Evolutionary conservation across 2,888 invertebrate genomes (phyloP), one percentile per base, ranked within the genome.

Genomic region (Diarsia rubi): DNA sequence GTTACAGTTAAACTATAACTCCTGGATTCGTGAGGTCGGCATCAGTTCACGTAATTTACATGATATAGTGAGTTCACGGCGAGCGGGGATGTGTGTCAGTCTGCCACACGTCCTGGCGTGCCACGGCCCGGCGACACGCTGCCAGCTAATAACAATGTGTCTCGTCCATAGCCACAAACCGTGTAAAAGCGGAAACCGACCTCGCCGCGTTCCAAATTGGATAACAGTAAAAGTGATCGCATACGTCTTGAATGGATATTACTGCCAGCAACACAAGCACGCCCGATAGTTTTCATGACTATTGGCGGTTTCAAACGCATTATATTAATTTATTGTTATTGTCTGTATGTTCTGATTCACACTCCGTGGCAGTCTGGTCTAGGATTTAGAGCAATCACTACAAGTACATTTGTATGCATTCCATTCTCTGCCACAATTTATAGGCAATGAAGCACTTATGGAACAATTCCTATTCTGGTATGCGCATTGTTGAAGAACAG

Each of bases 191-290:
- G 95, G 95, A 96, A 95, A 95, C 94, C 93, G 91, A 94, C 91
- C 91, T 92, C 91, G 91, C 91, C 91, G 93, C 93, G 95, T 93
- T 95, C 95, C 90, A 95, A 96, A 96, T 96, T 95, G 95, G 94
- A 95, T 96, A 96, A 95, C 95, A 96, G 96, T 96, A 96, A 95
- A 95, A 95, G 94, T 95, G 95, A 94, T 96, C 95, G 94, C 95
- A 95, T 94, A 95, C 94, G 90, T 94, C 91, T 95, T 93, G 92
- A 91, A 93, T 94, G 92, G 93, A 93, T 64, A 82, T 94, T 94
- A 94, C 93, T 92, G 90, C 91, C 87, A 86, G 85, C 86, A 90
- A 87, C 83, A 89, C 86, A 82, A 90, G 84, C 86, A 83, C 84
- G 70, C 78, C 69, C 74, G 84, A 90, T 91, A 89, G 90, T 92